Conservation (phyloP, 2,888 invertebrate species). For the Lottia scabra region DNA sequence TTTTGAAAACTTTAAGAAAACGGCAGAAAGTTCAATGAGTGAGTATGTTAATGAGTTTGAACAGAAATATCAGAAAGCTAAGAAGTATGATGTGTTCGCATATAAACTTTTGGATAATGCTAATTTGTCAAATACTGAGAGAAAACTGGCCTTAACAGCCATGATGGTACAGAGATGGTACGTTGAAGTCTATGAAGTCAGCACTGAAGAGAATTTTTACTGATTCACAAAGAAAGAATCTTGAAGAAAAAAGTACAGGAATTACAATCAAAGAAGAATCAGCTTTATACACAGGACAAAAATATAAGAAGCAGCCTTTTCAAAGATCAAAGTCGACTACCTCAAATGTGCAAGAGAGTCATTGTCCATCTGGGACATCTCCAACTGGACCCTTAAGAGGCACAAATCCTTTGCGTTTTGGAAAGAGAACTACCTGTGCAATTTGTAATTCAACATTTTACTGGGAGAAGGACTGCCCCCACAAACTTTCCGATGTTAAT, state of each 20-base stretch:
- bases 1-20: not conserved
- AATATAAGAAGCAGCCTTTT: not conserved
- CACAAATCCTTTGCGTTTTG: not conserved
- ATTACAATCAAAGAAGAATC: not conserved
- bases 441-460: conserved; percentile 17
- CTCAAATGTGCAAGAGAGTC: not conserved
- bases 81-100: not conserved
- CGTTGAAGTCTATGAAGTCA: conserved; percentile 20
- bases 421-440: conserved; percentile 5
- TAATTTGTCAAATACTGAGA: conserved; percentile 11
- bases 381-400: not conserved
- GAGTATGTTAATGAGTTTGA: conserved; percentile 9
- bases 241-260: not conserved
- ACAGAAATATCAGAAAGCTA: not conserved
- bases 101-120: no score
- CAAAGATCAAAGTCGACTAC: no score
- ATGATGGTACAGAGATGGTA: conserved; percentile 11
- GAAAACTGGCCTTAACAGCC: conserved; percentile 20
- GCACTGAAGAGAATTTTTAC: conserved; percentile 9
- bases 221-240: not conserved
- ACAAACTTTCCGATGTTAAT: not conserved
- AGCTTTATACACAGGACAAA: not conserved
- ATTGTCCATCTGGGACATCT: not conserved
- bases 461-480: conserved; percentile 17
- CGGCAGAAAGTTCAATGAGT: not conserved